phyloP scores from a whole-genome alignment of 1,140 invertebrate species.

The Papilio dardanus region DNA sequence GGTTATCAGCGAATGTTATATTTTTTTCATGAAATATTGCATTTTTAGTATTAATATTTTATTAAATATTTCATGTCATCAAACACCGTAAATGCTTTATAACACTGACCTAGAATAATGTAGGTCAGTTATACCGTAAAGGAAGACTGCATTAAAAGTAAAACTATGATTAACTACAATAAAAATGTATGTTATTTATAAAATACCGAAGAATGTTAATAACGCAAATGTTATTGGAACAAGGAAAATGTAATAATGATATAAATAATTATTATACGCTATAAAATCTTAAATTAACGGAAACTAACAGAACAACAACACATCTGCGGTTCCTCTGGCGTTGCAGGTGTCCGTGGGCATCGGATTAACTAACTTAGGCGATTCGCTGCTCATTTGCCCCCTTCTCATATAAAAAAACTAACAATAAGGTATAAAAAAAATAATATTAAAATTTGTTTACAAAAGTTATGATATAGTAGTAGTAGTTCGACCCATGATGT shows the following conservation, averaged over 20 bases:
- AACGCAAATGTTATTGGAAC: slow-evolving; percentile 6
- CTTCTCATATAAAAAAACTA: neutral
- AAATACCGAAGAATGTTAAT: neutral
- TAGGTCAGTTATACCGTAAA: slow-evolving; percentile 33
- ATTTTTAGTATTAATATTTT: neutral
- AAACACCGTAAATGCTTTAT: slow-evolving; percentile 2
- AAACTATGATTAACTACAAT: slow-evolving; percentile 18
- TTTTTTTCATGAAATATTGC: too few species aligned
- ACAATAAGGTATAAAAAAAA: neutral
- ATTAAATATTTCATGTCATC: neutral
- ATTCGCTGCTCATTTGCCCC: too few species aligned
- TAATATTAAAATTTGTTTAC: neutral
- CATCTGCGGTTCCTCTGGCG: too few species aligned
- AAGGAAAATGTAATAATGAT: neutral
- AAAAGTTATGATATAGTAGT: neutral
- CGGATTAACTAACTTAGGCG: too few species aligned
- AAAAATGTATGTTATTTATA: slow-evolving; percentile 26
- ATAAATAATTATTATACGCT: neutral
- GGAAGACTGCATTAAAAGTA: slow-evolving; percentile 24
- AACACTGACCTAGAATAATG: slow-evolving; percentile 30
- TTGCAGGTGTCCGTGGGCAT: too few species aligned
- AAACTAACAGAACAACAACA: too few species aligned
- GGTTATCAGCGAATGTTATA: too few species aligned
- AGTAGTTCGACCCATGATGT: too few species aligned
- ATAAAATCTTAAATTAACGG: neutral